Evolutionary conservation across 2,888 invertebrate species (phyloP).

Genomic region (Dichetophora obliterata): DNA sequence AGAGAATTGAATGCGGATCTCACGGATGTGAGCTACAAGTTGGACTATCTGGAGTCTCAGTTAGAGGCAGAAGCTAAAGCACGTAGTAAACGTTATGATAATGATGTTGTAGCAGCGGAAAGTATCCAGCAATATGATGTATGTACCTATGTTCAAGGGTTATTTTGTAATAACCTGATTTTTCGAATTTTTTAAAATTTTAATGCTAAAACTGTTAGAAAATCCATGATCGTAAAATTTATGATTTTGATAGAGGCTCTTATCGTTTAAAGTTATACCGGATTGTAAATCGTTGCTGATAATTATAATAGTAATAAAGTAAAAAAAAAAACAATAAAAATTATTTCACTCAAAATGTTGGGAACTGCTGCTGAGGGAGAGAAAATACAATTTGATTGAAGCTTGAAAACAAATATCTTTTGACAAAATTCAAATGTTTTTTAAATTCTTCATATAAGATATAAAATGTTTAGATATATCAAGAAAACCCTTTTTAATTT

Average conservation of each 20-base stretch:
- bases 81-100: neutral
- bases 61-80: conserved; percentile 45
- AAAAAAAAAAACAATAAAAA: too few relatives aligned
- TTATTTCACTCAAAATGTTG: too few relatives aligned
- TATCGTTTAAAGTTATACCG: too few relatives aligned
- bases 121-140: neutral
- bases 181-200: too few relatives aligned
- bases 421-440: neutral
- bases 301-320: too few relatives aligned
- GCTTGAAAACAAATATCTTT: neutral
- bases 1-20: conserved; percentile 47
- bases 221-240: too few relatives aligned
- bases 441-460: neutral
- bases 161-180: neutral
- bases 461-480: neutral
- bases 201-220: too few relatives aligned
- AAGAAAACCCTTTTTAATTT: neutral
- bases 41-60: conserved; percentile 49
- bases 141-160: neutral
- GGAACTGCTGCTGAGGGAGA: too few relatives aligned
- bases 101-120: conserved; percentile 45
- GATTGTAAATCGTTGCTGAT: too few relatives aligned
- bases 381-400: too few relatives aligned
- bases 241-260: too few relatives aligned
- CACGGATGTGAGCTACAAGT: conserved; percentile 48